Evolutionary conservation across 2,113 vertebrate genomes (phyloP).

Genomic region (Sorex araneus): DNA sequence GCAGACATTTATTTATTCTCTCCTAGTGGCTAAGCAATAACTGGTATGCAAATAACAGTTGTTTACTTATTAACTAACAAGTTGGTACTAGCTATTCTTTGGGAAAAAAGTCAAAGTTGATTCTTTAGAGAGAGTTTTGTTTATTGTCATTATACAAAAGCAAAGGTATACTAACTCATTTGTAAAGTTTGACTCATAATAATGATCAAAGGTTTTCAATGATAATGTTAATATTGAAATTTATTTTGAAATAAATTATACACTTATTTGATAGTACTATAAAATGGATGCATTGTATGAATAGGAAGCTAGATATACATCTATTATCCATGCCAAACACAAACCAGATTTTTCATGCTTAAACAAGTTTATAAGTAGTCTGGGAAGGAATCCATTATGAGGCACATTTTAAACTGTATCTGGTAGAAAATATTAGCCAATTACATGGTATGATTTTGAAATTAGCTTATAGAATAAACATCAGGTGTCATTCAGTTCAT

Average conservation of each 20-base stretch:
- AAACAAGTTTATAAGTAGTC: conserved; percentile 48
- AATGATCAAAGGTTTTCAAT: conserved; percentile 15
- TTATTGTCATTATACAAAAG: background rate
- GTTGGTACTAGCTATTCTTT: conserved; percentile 22
- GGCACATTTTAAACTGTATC: conserved; percentile 49
- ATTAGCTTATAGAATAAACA: conserved; percentile 67
- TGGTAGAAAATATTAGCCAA: conserved; percentile 36
- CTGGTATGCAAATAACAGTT: background rate
- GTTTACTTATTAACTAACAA: conserved; percentile 10
- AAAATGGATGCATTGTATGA: conserved; percentile 42
- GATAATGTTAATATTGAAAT: conserved; percentile 52
- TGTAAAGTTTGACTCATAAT: conserved; percentile 31
- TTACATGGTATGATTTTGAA: conserved; percentile 71
- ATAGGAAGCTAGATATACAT: conserved; percentile 47
- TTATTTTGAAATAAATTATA: conserved; percentile 54
- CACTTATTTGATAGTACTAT: conserved; percentile 48
- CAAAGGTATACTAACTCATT: conserved; percentile 48
- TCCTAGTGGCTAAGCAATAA: background rate
- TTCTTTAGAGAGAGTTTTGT: background rate
- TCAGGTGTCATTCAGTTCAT: background rate
- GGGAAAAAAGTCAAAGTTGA: background rate
- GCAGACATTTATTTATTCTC: background rate
- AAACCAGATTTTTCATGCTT: conserved; percentile 64
- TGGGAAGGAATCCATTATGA: conserved; percentile 69
- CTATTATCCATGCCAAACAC: conserved; percentile 53